Conservation (phyloP, 1,140 invertebrate species). For the Trichomalopsis sarcophagae region DNA sequence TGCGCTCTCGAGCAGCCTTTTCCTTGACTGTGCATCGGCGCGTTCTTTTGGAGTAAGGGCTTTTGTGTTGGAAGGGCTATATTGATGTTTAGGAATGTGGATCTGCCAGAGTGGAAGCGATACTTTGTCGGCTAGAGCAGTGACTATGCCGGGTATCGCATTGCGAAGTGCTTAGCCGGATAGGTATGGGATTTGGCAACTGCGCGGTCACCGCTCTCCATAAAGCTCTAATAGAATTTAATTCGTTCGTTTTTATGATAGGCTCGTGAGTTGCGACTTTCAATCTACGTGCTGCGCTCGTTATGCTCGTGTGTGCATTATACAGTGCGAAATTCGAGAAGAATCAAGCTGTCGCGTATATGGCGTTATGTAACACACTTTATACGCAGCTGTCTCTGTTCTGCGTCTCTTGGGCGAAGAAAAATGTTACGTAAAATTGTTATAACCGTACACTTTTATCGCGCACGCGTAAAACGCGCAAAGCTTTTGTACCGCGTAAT, state of each 20-base stretch:
- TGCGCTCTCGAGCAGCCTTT: not conserved
- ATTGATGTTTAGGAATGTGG: not conserved
- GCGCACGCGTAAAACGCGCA: not conserved
- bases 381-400: conserved; percentile 16
- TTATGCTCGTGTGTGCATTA: not conserved
- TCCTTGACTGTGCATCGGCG: not conserved
- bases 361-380: not conserved
- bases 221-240: too few relatives aligned
- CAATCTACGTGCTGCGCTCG: not conserved
- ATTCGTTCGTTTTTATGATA: too few relatives aligned
- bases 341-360: not conserved
- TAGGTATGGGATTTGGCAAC: not conserved
- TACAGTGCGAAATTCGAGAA: not conserved
- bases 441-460: conserved; percentile 32
- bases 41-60: conserved; percentile 3
- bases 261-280: not conserved
- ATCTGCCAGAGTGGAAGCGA: not conserved
- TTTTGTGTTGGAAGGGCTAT: not conserved
- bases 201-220: not conserved
- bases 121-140: not conserved
- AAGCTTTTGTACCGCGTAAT: conserved; percentile 12
- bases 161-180: not conserved
- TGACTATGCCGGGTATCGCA: not conserved
- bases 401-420: conserved; percentile 17
- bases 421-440: conserved; percentile 40